phyloP scores from a whole-genome alignment of 2,113 vertebrate genomes.

The Semnornis frantzii region DNA sequence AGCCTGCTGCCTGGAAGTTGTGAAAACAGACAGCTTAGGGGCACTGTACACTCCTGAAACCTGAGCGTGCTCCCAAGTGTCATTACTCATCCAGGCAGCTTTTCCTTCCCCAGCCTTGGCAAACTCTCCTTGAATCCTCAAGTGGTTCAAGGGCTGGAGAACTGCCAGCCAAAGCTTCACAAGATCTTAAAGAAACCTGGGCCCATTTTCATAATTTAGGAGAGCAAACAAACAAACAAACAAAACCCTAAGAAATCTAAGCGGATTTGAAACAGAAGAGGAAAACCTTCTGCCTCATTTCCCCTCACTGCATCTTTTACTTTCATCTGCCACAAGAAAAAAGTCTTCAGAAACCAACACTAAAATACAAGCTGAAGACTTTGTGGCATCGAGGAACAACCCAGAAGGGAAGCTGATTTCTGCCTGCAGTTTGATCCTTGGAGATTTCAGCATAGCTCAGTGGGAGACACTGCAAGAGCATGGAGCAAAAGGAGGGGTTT shows the following conservation, averaged over 20 bases:
- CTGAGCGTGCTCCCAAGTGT: conserved; percentile 42
- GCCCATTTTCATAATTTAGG: neutral
- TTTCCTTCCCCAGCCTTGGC: conserved; percentile 43
- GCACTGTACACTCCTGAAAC: conserved; percentile 34
- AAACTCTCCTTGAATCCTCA: conserved; percentile 56
- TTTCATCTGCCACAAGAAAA: neutral
- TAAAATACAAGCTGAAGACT: neutral
- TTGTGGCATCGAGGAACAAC: neutral
- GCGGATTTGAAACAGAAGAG: neutral
- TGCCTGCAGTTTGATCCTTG: neutral
- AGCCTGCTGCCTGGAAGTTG: conserved; percentile 44
- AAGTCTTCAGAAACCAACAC: neutral
- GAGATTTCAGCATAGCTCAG: neutral
- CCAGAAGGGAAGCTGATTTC: neutral
- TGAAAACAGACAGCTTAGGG: conserved; percentile 61
- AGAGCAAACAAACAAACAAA: neutral
- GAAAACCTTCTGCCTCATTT: neutral
- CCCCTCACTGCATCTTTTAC: neutral
- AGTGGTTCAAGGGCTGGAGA: conserved; percentile 59
- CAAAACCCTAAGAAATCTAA: neutral
- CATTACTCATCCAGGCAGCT: conserved; percentile 67
- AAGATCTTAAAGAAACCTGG: conserved; percentile 36
- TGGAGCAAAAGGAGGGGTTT: neutral
- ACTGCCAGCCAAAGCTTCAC: conserved; percentile 64
- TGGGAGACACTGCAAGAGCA: neutral